Evolutionary conservation across 2,888 invertebrate species (phyloP), one percentile per base, ranked within the genome.

Genomic region (Cantharis rufa): DNA sequence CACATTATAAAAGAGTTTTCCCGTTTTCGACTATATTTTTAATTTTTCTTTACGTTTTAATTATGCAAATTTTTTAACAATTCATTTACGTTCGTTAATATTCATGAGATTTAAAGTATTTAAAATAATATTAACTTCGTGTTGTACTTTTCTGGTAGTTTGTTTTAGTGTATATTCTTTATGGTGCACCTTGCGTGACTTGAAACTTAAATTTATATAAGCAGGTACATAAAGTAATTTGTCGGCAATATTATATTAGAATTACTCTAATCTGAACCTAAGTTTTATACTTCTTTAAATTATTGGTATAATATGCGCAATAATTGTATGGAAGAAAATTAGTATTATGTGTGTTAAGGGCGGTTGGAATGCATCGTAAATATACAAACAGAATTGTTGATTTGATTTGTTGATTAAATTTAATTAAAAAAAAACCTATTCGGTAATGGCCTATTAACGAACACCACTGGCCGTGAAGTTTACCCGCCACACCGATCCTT

Each of bases 361-460:
- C 3, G 27, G 62, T 74, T 74, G 71, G 74, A 74, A 78, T 27
- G 76, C 70, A 76, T 72, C 71, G 76, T 76, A 80, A 78, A 80
- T 75, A 75, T 69, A 74, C 79, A 80, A 83, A 81, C 79, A 78
- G 81, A 82, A 84, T 82, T 83, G 84, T 84, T 83, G 84, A 84
- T 84, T 82, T 78, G 82, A 83, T 83, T 81, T 81, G 83, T 83
- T 83, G 84, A 84, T 84, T 84, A 80, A 78, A 80, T 81, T 82
- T 84, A 84, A 84, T 84, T 85, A 84, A 83, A 83, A 16, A n/a
- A 83, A 83, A 83, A 84, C 82, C 82, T 83, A 82, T 84, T 84
- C 84, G 80, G 81, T 82, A 83, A 83, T 81, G 82, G 80, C 79
- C 79, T 82, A 83, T 84, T 84, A 84, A 84, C 83, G 81, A 78